Base-by-base conservation (phyloP, 1,140 invertebrate species). In the Chrysopa pallens region DNA sequence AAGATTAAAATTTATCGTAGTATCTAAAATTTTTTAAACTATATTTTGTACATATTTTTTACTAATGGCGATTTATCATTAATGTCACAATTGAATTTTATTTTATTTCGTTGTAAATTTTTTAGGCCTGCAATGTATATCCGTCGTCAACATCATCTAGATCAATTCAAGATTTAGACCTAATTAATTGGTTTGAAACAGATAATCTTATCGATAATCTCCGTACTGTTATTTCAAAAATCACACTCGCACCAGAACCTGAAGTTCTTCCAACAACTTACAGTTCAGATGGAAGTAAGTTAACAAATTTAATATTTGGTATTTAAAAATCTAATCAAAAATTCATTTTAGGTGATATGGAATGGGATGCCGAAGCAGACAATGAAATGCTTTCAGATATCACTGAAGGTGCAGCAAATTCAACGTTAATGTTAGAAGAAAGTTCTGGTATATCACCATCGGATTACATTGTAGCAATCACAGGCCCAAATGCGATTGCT, bases 151-250 rank as follows among this genome's bases (percentile, higher is more conserved):
- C 31, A 11, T 33, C 31, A 11, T 12, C 31, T 4, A 9, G 31
- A 33, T 33, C 31, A 2, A 33, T 33, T 11, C 31, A 9, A 11
- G 78, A 83, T 54, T 68, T 77, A 52, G 72, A 83, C 50, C 66
- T 83, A 36, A 56, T 62, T 27, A 70, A 75, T 42, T 89, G 82
- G 74, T 92, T 81, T 64, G 66, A 75, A 31, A 76, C 73, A 11
- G 77, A 85, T 53, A 76, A 75, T 56, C 67, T 92, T 27, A 75
- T 78, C 33, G 76, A 80, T 51, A 93, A 92, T 70, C 66, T 90
- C 9, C 67, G 78, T 40, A 80, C 80, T 12, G 62, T 76, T 6
- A 74, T 92, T 40, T 65, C 68, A 29, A 68, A 72, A 49, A 72
- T 87, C 23, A 56, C 76, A 3, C 64, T 68, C 33, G 70, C 64